Conservation (phyloP, 2,797 vertebrate species). For the Dicrostonyx torquatus region DNA sequence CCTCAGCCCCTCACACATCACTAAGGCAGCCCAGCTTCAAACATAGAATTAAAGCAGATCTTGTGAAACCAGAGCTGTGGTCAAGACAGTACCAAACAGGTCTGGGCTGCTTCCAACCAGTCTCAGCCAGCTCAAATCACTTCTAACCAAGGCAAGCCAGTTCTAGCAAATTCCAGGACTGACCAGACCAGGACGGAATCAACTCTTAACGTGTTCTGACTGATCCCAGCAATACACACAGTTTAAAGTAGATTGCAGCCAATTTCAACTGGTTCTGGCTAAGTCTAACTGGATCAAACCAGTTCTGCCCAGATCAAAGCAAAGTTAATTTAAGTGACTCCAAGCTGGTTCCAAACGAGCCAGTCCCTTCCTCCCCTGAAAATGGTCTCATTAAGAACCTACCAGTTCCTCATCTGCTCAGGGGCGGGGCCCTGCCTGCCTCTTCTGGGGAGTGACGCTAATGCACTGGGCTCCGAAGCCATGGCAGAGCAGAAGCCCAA, state of each 20-base stretch:
- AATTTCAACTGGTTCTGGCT: background rate
- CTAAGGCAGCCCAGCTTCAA: background rate
- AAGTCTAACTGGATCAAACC: background rate
- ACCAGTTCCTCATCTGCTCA: background rate
- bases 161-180: background rate
- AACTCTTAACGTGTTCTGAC: constrained; percentile 6
- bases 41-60: background rate
- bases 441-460: background rate
- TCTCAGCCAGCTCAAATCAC: background rate
- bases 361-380: background rate
- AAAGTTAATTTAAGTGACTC: background rate
- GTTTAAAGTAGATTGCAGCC: background rate
- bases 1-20: background rate
- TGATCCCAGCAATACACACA: background rate
- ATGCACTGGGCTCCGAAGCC: background rate
- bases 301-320: background rate
- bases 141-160: background rate
- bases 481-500: background rate
- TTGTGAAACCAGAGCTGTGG: background rate
- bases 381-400: background rate
- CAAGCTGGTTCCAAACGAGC: background rate
- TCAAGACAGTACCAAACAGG: background rate
- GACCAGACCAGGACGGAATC: background rate
- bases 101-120: background rate
- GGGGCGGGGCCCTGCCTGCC: background rate